Evolutionary conservation across 2,113 vertebrate genomes (phyloP).

Genomic region (Chrysemys picta): DNA sequence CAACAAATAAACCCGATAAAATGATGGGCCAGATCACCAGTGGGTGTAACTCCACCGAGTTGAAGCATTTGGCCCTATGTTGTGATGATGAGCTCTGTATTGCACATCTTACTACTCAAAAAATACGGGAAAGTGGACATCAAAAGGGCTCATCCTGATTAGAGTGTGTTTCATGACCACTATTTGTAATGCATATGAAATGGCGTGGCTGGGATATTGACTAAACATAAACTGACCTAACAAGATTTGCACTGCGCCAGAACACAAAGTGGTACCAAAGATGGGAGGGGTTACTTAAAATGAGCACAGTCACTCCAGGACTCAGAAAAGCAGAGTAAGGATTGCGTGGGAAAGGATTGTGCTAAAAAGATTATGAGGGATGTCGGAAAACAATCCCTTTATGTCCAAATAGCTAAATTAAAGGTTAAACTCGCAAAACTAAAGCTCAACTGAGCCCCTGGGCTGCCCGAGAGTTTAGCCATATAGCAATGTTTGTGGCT

Average conservation of each 20-base stretch:
- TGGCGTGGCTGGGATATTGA: rapidly evolving
- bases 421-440: not conserved
- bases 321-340: not conserved
- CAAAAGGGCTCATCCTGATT: not conserved
- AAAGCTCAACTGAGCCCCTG: not conserved
- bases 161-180: not conserved
- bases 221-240: not conserved
- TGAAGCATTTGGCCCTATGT: not conserved
- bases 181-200: rapidly evolving
- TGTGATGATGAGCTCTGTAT: not conserved
- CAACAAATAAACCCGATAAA: not conserved
- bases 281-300: rapidly evolving
- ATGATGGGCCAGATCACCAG: not conserved
- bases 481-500: rapidly evolving
- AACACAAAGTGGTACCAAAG: not conserved
- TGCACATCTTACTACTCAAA: not conserved
- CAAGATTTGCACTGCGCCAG: rapidly evolving
- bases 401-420: not conserved
- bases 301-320: not conserved
- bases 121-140: not conserved
- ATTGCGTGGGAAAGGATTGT: not conserved
- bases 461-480: not conserved
- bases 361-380: not conserved
- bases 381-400: not conserved
- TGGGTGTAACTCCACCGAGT: rapidly evolving